Evolutionary conservation across 2,113 vertebrate species (phyloP).

Genomic region (Gallinago paraguaiae): DNA sequence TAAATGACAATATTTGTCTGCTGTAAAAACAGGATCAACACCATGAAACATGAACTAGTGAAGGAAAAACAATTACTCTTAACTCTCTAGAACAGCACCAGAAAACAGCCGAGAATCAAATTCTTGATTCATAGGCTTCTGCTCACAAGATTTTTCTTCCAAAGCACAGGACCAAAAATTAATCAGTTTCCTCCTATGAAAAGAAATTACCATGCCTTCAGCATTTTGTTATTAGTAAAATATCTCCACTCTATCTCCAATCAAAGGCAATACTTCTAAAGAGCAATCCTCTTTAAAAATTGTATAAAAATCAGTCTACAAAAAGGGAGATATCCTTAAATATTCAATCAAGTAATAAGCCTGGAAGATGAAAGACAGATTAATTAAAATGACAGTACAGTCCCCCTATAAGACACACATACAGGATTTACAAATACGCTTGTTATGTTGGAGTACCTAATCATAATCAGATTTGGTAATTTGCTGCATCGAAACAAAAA

Average conservation of each 20-base stretch:
- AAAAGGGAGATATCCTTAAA: conserved; percentile 6
- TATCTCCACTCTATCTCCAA: background rate
- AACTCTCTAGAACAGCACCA: background rate
- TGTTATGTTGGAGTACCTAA: conserved; percentile 45
- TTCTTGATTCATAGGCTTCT: background rate
- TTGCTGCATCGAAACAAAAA: conserved; percentile 63
- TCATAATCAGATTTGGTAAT: conserved; percentile 71
- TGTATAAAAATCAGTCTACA: background rate
- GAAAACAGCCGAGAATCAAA: background rate
- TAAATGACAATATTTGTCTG: background rate
- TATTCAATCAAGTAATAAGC: conserved; percentile 52
- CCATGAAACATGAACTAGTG: background rate
- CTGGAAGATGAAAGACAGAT: conserved; percentile 21
- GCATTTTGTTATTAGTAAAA: background rate
- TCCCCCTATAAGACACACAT: background rate
- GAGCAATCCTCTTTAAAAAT: conserved; percentile 1
- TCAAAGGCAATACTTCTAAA: background rate
- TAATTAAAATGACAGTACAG: conserved; percentile 47
- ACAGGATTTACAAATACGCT: background rate
- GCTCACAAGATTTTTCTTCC: background rate
- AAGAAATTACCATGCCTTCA: background rate
- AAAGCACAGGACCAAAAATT: background rate
- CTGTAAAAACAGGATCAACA: background rate
- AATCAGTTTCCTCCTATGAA: background rate
- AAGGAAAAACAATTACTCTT: background rate